Percentiles rank a stretch among this genome's conserved stretches.
Conservation (phyloP, 2,888 invertebrate species). For the Meta bourneti region DNA sequence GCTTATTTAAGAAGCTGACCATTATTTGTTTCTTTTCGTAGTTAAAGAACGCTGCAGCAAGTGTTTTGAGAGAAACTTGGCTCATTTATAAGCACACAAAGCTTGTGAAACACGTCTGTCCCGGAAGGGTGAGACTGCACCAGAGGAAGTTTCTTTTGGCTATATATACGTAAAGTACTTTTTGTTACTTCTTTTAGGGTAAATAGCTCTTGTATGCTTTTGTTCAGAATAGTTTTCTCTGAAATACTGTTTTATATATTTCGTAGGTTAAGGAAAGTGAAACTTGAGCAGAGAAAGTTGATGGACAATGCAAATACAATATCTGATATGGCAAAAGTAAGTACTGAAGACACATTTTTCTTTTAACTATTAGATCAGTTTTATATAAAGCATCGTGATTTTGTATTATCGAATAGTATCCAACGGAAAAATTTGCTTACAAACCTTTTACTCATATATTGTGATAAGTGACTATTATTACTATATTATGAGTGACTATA, state of each 20-base stretch:
- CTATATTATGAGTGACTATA: too few relatives aligned
- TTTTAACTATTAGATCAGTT: background rate
- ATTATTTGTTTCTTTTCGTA: conserved; percentile 82
- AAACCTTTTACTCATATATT: too few relatives aligned
- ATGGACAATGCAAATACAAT: conserved; percentile 99
- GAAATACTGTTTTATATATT: conserved; percentile 5
- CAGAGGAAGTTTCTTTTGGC: conserved; percentile 99
- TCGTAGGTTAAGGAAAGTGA: conserved; percentile 96
- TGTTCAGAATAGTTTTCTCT: background rate
- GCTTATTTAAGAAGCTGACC: too few relatives aligned
- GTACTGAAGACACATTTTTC: background rate
- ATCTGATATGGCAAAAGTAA: conserved; percentile 99
- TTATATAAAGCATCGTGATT: too few relatives aligned
- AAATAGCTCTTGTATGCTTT: background rate
- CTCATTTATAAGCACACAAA: conserved; percentile 99
- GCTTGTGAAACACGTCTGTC: conserved; percentile 97
- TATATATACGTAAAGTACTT: conserved; percentile 93
- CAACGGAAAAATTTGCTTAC: background rate
- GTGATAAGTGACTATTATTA: too few relatives aligned
- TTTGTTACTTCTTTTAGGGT: background rate
- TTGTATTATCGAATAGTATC: background rate
- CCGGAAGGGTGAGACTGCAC: conserved; percentile 96
- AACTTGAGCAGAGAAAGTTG: conserved; percentile 99
- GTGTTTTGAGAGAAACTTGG: conserved; percentile 99
- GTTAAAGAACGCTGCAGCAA: conserved; percentile 99